phyloP scores from a whole-genome alignment of 2,113 vertebrate genomes.

The Cephalopterus ornatus region DNA sequence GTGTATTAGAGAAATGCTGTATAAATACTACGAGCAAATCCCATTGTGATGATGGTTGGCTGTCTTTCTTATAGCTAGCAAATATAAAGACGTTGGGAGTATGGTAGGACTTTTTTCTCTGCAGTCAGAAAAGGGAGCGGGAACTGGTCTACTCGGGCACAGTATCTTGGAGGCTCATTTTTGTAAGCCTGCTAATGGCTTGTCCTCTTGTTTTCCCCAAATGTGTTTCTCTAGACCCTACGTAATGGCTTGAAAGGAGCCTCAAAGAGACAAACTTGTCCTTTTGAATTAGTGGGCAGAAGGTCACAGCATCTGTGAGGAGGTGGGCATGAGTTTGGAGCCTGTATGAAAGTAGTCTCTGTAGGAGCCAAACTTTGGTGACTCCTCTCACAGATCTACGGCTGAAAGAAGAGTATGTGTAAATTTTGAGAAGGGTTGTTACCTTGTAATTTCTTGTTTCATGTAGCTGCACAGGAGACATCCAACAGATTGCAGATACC shows the following conservation, averaged over 20 bases:
- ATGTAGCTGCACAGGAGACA: neutral
- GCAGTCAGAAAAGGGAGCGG: neutral
- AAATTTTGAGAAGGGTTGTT: neutral
- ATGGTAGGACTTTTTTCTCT: neutral
- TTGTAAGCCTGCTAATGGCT: neutral
- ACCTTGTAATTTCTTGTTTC: neutral
- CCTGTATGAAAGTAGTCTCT: neutral
- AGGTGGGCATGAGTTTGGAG: neutral
- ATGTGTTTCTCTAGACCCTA: neutral
- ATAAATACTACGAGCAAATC: neutral
- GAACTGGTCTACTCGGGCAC: neutral
- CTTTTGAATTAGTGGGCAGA: neutral
- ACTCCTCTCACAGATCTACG: fast-evolving
- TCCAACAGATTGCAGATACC: neutral
- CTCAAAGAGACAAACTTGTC: neutral
- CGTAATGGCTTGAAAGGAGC: neutral
- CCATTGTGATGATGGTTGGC: neutral
- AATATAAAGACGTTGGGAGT: neutral
- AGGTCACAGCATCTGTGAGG: neutral
- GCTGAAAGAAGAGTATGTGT: neutral
- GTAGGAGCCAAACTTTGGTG: neutral
- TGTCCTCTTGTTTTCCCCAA: neutral
- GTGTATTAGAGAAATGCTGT: neutral
- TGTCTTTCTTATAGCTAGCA: neutral
- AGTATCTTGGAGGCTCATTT: neutral